Percentiles rank a stretch among this genome's conserved stretches.
Evolutionary conservation across 2,113 vertebrate genomes (phyloP).

Genomic region (Trachemys scripta): DNA sequence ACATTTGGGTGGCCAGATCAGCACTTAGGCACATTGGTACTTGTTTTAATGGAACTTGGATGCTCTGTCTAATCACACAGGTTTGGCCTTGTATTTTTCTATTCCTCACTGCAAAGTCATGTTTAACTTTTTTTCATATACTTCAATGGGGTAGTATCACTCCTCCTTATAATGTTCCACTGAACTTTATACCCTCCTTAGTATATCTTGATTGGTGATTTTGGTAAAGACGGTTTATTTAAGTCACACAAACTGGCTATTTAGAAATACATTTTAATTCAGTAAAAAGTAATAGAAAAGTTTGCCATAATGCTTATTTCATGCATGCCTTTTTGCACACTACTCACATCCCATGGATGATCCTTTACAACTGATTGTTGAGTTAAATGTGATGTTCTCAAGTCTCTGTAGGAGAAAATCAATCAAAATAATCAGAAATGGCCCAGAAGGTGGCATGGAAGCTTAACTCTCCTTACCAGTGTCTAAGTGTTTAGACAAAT

Average conservation of each 20-base stretch:
- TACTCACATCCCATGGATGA: neutral
- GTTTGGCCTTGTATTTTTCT: neutral
- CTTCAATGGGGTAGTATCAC: neutral
- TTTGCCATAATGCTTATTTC: neutral
- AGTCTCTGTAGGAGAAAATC: slow-evolving; percentile 49
- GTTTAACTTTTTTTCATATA: neutral
- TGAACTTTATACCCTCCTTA: neutral
- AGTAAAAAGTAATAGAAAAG: slow-evolving; percentile 36
- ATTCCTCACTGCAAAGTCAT: neutral
- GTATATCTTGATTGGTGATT: slow-evolving; percentile 50
- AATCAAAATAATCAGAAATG: slow-evolving; percentile 41
- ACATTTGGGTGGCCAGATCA: neutral
- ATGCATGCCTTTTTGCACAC: neutral
- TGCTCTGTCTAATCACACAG: neutral
- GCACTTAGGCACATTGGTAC: neutral
- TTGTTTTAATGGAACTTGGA: neutral
- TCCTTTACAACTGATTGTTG: neutral
- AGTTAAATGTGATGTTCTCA: neutral
- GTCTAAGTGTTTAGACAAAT: neutral
- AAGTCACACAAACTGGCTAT: neutral
- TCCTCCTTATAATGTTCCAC: neutral
- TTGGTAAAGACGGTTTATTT: neutral
- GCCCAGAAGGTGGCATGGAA: neutral
- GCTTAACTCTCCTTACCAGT: neutral
- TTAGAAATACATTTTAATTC: slow-evolving; percentile 41